Conservation (phyloP, 1,140 invertebrate species). For the Araneus ventricosus region DNA sequence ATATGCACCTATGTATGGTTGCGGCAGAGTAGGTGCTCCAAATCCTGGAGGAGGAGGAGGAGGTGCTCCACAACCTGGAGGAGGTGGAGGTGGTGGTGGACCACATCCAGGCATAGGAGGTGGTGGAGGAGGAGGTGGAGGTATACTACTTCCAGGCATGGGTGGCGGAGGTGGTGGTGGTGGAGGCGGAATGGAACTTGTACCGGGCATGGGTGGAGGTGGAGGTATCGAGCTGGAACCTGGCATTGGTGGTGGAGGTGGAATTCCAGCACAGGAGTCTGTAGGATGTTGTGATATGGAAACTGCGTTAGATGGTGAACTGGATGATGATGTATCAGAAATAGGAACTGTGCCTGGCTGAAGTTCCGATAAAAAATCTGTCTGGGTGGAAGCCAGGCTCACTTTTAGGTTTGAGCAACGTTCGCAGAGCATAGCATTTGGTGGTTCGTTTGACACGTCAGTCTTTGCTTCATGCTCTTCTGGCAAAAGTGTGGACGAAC, state of each 20-base stretch:
- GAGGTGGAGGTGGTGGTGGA: background rate
- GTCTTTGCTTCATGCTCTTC: slow-evolving; percentile 48
- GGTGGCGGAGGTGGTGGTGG: slow-evolving; percentile 78
- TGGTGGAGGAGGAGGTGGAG: slow-evolving; percentile 60
- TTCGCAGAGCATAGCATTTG: background rate
- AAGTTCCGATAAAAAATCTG: slow-evolving; percentile 24
- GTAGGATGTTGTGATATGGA: slow-evolving; percentile 76
- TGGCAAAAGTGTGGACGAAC: slow-evolving; percentile 35
- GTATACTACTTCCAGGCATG: slow-evolving; percentile 80
- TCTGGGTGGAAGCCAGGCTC: slow-evolving; percentile 21
- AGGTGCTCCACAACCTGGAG: background rate
- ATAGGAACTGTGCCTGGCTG: background rate
- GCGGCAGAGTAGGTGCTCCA: slow-evolving; percentile 7
- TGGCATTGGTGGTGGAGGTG: slow-evolving; percentile 80
- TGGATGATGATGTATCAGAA: background rate
- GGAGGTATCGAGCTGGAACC: slow-evolving; percentile 78
- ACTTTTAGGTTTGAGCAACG: background rate
- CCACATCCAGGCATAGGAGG: slow-evolving; percentile 46
- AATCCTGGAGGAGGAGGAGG: slow-evolving; percentile 31
- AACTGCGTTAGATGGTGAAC: slow-evolving; percentile 77
- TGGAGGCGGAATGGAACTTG: slow-evolving; percentile 78
- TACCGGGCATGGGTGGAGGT: slow-evolving; percentile 53
- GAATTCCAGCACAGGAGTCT: slow-evolving; percentile 76
- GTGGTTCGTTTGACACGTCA: slow-evolving; percentile 8
- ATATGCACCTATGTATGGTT: slow-evolving; percentile 57